Conservation (phyloP, 1,140 invertebrate genomes). For the Amyelois transitella region DNA sequence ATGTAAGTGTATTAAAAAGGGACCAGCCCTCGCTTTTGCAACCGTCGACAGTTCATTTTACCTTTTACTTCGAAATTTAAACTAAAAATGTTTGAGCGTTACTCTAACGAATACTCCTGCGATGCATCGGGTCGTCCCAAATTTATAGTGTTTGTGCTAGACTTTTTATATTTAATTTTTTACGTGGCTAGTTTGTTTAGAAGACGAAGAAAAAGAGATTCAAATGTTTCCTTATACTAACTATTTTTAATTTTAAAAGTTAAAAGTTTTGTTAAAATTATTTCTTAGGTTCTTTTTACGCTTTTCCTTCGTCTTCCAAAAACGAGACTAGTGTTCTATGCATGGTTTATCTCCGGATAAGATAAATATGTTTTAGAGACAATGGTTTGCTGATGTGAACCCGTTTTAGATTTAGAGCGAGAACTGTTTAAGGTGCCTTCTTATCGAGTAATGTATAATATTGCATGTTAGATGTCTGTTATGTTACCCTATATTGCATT, state of each 20-base stretch:
- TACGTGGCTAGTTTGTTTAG: slow-evolving; percentile 26
- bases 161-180: slow-evolving; percentile 30
- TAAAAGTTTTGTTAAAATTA: too few species aligned
- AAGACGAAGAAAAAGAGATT: not conserved
- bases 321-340: slow-evolving; percentile 32
- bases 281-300: too few species aligned
- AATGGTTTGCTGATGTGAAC: slow-evolving; percentile 5
- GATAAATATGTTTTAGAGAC: slow-evolving; percentile 69
- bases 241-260: too few species aligned
- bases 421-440: slow-evolving; percentile 51
- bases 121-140: slow-evolving; percentile 26
- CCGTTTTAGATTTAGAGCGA: slow-evolving; percentile 19
- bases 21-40: too few species aligned
- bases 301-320: not conserved
- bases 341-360: slow-evolving; percentile 57
- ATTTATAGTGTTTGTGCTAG: slow-evolving; percentile 55
- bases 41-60: too few species aligned
- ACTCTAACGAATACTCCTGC: slow-evolving; percentile 30
- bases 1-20: too few species aligned
- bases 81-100: not conserved
- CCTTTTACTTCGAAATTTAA: not conserved
- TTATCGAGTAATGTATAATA: slow-evolving; percentile 28
- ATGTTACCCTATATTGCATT: slow-evolving; percentile 66
- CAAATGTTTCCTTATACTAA: too few species aligned
- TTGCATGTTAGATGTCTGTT: slow-evolving; percentile 47